phyloP scores from a whole-genome alignment of 2,888 invertebrate species.

The Notodonta ziczac region DNA sequence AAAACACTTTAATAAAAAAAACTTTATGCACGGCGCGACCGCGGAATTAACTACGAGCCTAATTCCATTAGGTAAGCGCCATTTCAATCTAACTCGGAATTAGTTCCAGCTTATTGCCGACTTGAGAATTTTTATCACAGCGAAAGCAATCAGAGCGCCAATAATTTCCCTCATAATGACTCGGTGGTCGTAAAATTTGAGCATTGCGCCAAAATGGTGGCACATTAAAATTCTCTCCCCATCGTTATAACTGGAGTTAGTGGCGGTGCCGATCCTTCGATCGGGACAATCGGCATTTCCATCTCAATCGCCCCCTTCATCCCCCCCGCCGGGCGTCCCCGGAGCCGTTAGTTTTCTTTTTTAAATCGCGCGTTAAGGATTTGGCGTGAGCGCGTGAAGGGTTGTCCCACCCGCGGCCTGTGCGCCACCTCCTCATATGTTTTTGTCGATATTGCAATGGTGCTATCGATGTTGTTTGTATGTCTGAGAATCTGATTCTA shows the following conservation, averaged over 20 bases:
- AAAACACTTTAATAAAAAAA: conserved; percentile 29
- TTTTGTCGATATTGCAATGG: not conserved
- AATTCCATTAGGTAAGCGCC: conserved; percentile 59
- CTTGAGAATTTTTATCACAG: conserved; percentile 84
- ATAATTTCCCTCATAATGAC: conserved; percentile 85
- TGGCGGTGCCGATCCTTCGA: conserved; percentile 68
- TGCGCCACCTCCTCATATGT: conserved; percentile 71
- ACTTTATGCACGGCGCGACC: conserved; percentile 28
- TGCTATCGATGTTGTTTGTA: too few relatives aligned
- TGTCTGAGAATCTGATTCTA: too few relatives aligned
- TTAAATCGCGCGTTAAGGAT: conserved; percentile 84
- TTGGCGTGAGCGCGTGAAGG: conserved; percentile 81
- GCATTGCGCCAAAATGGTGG: conserved; percentile 85
- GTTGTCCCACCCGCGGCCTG: conserved; percentile 60
- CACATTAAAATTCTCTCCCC: conserved; percentile 84
- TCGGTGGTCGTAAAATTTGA: conserved; percentile 82
- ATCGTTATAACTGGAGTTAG: conserved; percentile 83
- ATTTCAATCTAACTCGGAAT: conserved; percentile 78
- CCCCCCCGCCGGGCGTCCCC: conserved; percentile 44
- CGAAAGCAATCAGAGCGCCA: conserved; percentile 83
- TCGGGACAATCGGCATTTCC: conserved; percentile 81
- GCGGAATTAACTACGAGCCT: conserved; percentile 48
- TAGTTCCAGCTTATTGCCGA: conserved; percentile 84
- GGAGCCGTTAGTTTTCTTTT: conserved; percentile 81
- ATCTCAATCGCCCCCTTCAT: conserved; percentile 70